These are phyloP conservation scores for Heteromormyrus szaboi DNA, from an alignment of 2,797 vertebrate species.

Conservation along the genomic window DNA sequence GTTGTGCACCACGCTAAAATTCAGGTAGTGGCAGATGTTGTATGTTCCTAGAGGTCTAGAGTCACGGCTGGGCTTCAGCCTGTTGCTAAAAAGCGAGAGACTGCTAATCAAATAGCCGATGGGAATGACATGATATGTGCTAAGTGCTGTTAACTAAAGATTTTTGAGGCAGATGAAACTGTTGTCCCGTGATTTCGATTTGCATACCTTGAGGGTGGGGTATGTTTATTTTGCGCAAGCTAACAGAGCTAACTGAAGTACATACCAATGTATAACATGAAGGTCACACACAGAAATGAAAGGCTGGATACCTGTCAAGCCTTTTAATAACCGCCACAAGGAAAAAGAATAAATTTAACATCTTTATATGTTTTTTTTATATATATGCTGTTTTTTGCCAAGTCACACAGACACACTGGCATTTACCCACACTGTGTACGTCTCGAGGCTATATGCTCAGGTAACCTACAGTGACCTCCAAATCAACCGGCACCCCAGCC, in stretches of 20 bases:
- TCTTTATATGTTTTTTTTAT: background rate
- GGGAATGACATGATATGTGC: background rate
- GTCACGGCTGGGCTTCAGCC: background rate
- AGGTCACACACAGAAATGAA: background rate
- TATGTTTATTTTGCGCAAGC: background rate
- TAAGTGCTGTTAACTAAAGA: background rate
- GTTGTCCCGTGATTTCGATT: background rate
- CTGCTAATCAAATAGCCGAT: background rate
- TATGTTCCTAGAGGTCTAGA: background rate
- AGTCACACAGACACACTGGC: background rate
- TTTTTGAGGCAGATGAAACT: background rate
- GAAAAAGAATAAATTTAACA: background rate
- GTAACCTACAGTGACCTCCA: constrained; percentile 13
- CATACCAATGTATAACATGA: background rate
- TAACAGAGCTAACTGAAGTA: background rate
- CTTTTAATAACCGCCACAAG: background rate
- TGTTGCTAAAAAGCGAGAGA: background rate
- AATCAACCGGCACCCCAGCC: background rate
- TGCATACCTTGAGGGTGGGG: background rate
- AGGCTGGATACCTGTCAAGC: background rate
- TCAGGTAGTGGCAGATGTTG: background rate
- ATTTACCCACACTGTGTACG: background rate
- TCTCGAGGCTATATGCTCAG: constrained; percentile 8
- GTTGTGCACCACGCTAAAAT: background rate
- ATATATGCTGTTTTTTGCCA: background rate